A percentile compares a stretch with the other conserved stretches of the same genome.
Conservation (phyloP, 2,888 invertebrate species). For the Prenolepis imparis region DNA sequence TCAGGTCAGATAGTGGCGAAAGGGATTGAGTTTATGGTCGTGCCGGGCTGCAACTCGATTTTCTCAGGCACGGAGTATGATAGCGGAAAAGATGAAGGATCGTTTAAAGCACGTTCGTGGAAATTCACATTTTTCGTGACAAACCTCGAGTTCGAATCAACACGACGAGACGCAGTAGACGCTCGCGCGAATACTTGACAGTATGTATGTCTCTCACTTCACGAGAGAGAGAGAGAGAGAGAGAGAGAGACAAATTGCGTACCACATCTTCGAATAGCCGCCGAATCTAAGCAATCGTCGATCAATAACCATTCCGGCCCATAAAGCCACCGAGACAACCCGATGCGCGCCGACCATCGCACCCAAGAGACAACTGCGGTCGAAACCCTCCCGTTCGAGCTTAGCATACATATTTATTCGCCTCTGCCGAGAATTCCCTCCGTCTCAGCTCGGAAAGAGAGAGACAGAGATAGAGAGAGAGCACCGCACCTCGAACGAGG, state of each 20-base stretch:
- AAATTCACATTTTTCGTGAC: slow-evolving; percentile 13
- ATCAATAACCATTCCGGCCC: slow-evolving; percentile 47
- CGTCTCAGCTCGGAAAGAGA: slow-evolving; percentile 1
- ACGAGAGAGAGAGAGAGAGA: too few species aligned
- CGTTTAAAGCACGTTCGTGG: slow-evolving; percentile 20
- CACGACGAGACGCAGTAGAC: background rate
- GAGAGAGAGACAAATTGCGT: background rate
- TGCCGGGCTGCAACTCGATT: slow-evolving; percentile 42
- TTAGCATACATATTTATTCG: slow-evolving; percentile 60
- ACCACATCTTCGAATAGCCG: background rate
- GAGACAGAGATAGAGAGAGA: too few species aligned
- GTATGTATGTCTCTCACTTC: background rate
- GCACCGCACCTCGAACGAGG: slow-evolving; percentile 31
- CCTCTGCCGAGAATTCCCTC: slow-evolving; percentile 38
- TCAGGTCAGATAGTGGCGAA: slow-evolving; percentile 58
- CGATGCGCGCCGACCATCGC: slow-evolving; percentile 13
- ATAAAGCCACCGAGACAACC: slow-evolving; percentile 9
- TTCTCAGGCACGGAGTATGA: slow-evolving; percentile 38
- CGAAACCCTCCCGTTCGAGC: slow-evolving; percentile 37
- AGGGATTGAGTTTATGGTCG: slow-evolving; percentile 62
- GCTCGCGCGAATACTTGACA: background rate
- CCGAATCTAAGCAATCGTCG: slow-evolving; percentile 22
- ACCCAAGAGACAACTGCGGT: slow-evolving; percentile 50
- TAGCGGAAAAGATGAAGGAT: slow-evolving; percentile 34
- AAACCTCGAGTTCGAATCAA: background rate